These are phyloP conservation scores for Coelopa pilipes DNA, from an alignment of 2,888 invertebrate species.

Conservation along the genomic window DNA sequence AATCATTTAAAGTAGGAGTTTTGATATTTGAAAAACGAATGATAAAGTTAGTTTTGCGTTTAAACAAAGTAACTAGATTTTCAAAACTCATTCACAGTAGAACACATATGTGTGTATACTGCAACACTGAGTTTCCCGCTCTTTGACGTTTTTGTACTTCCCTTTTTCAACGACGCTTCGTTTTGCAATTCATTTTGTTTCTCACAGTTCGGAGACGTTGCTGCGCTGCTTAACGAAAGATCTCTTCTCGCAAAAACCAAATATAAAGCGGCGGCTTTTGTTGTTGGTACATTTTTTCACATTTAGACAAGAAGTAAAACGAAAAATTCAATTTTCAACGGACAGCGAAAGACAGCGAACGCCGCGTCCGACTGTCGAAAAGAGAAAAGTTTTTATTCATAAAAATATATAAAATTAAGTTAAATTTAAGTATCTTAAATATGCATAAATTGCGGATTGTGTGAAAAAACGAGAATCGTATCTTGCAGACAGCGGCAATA, in stretches of 20 bases:
- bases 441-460: too few species aligned
- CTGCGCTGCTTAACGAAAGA: conserved; percentile 11
- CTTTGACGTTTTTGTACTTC: background rate
- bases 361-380: background rate
- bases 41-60: too few species aligned
- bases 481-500: background rate
- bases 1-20: too few species aligned
- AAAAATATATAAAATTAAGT: background rate
- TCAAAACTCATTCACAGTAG: too few species aligned
- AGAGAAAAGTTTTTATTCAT: background rate
- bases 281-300: conserved; percentile 18
- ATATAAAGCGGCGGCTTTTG: conserved; percentile 22
- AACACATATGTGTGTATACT: too few species aligned
- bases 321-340: conserved; percentile 33
- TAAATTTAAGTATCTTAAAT: conserved; percentile 24
- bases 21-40: too few species aligned
- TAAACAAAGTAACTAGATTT: too few species aligned
- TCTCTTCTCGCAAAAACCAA: background rate
- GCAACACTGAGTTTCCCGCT: background rate
- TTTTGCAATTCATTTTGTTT: background rate
- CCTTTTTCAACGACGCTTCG: background rate
- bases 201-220: background rate
- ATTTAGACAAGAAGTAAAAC: conserved; percentile 2
- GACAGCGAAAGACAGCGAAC: conserved; percentile 18
- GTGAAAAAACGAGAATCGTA: too few species aligned